Base-by-base conservation (phyloP, 1,140 invertebrate species). In the Hyles euphorbiae region DNA sequence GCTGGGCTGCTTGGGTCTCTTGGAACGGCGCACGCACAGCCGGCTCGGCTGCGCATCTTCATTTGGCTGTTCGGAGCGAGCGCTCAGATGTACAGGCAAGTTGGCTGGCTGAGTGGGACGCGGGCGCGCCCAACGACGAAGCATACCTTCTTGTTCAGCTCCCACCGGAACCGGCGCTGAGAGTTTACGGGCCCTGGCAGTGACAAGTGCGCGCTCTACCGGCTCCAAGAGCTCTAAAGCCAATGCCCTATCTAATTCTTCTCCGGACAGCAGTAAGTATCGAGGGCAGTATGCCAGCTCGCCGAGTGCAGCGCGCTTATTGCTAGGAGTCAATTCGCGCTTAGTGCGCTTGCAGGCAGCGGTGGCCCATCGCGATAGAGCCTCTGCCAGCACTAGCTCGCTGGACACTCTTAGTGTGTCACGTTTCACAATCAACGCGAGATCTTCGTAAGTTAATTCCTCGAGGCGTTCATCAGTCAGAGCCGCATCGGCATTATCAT, bases 301-400 rank as follows among this genome's bases (percentile, higher is more conserved):
- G 9, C 94, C 93, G 0, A 95, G 79, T 3, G 93, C 90, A n/a
- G 85, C 74, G 5, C 94, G 87, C 51, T 92, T 91, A 67, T 94
- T 94, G 6, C 72, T 76, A 2, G 90, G 69, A 3, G 91, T 92
- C 32, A 94, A 76, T 59, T 94, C 93, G 34, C 92, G 68, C 34
- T 93, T 92, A 34, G 86, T 85, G 49, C 92, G 87, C 58, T 92
- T 92, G 68, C 94, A 95, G 53, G 93, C 91, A 4, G 92, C 91
- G 22, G 90, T 91, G 5, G 92, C 90, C 94, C 94, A 95, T 56
- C 92, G 89, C 22, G 91, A 90, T 45, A 94, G 65, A 3, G 93
- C 93, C 9, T 85, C 76, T 45, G 92, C 92, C 3, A 94, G 72
- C 2, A 90, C 72, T 2, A 89, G 81, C 70, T 94, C 93, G 49